phyloP scores from a whole-genome alignment of 1,140 invertebrate genomes.

The Drosophila burlai region DNA sequence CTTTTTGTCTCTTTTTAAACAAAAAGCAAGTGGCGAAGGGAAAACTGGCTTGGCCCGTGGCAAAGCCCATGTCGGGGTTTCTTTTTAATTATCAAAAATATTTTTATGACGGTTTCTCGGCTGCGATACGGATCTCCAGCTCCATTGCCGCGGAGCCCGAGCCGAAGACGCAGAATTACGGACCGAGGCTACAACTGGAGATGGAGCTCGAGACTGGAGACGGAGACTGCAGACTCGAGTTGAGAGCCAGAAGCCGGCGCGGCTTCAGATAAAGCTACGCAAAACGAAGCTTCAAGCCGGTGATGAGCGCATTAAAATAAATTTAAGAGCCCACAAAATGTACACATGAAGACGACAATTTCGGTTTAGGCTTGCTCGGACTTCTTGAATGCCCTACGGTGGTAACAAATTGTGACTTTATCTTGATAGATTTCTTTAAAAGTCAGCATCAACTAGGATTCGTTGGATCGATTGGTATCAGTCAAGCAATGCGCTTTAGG shows the following conservation, averaged over 20 bases:
- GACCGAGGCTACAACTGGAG: conserved; percentile 6
- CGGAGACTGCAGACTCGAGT: conserved; percentile 16
- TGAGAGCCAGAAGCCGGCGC: conserved; percentile 54
- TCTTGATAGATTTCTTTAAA: background rate
- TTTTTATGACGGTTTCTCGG: conserved; percentile 65
- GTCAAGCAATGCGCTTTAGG: too few species aligned
- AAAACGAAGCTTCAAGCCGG: conserved; percentile 46
- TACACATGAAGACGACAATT: conserved; percentile 18
- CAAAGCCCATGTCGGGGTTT: conserved; percentile 64
- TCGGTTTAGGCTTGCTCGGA: background rate
- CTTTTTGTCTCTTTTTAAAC: conserved; percentile 24
- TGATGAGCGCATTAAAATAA: conserved; percentile 74
- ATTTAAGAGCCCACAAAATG: conserved; percentile 73
- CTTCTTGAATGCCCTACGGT: conserved; percentile 43
- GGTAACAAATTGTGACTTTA: too few species aligned
- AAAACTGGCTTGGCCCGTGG: conserved; percentile 78
- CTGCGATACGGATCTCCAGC: conserved; percentile 56
- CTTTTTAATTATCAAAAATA: conserved; percentile 79
- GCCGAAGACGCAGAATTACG: conserved; percentile 32
- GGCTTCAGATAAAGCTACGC: conserved; percentile 53
- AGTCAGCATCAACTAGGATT: background rate
- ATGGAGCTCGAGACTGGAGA: conserved; percentile 6
- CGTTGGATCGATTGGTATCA: too few species aligned
- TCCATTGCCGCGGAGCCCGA: background rate
- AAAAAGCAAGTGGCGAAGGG: conserved; percentile 56